Conservation (phyloP, 1,140 invertebrate species). For the Hermetia illucens region DNA sequence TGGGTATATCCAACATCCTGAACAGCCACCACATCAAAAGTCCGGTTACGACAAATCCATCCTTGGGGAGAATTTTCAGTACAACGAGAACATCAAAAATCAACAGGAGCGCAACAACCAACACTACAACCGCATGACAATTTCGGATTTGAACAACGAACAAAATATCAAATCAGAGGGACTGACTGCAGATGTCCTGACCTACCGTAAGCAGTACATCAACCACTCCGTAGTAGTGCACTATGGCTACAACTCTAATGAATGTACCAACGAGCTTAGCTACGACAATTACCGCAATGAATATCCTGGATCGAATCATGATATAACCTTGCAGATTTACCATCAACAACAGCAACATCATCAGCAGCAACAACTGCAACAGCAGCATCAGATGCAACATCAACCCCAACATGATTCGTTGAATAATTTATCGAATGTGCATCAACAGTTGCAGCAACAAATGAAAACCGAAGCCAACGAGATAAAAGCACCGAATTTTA, state of each 20-base stretch:
- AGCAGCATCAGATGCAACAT: too few relatives aligned
- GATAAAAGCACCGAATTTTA: too few relatives aligned
- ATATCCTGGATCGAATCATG: too few relatives aligned
- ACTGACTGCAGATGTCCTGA: conserved; percentile 1
- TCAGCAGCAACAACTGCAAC: too few relatives aligned
- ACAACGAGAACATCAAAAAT: conserved; percentile 1
- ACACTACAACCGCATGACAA: neutral
- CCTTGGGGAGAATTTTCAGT: too few relatives aligned
- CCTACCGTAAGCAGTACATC: neutral
- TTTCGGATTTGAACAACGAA: neutral
- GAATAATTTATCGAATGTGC: too few relatives aligned
- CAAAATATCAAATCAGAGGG: neutral
- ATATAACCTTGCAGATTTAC: too few relatives aligned
- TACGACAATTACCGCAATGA: neutral
- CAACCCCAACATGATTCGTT: too few relatives aligned
- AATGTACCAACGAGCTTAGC: neutral
- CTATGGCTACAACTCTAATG: conserved; percentile 1
- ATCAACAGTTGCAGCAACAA: too few relatives aligned
- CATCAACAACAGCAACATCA: too few relatives aligned
- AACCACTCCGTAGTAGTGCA: neutral
- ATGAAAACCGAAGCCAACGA: too few relatives aligned
- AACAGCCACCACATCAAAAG: neutral
- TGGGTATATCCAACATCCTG: neutral
- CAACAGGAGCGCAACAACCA: neutral
- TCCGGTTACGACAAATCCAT: too few relatives aligned